Percentiles rank a stretch among this genome's conserved stretches.
Evolutionary conservation across 2,113 vertebrate genomes (phyloP).

Genomic region (Eupsittula cactorum): DNA sequence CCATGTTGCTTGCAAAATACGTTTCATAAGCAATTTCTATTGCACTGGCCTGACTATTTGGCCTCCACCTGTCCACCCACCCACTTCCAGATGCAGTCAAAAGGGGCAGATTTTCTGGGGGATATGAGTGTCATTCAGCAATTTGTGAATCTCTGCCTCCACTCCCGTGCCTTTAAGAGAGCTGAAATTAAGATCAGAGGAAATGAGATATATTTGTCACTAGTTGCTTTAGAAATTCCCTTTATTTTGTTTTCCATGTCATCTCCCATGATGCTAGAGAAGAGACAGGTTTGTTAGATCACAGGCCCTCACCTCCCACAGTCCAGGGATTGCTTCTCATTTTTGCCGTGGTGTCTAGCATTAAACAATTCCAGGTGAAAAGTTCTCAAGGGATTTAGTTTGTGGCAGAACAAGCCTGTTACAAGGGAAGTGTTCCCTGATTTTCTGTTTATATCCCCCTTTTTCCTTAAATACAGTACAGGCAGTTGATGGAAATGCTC

Average conservation of each 20-base stretch:
- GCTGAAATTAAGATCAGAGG: background rate
- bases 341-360: background rate
- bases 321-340: background rate
- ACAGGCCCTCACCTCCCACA: background rate
- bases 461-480: background rate
- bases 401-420: background rate
- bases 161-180: background rate
- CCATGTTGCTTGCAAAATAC: background rate
- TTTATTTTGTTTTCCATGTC: background rate
- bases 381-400: background rate
- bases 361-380: slow-evolving; percentile 37
- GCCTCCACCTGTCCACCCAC: background rate
- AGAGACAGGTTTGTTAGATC: background rate
- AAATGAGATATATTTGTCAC: background rate
- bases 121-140: background rate
- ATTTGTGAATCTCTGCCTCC: background rate
- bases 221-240: background rate
- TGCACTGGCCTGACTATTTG: background rate
- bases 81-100: background rate
- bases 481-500: background rate
- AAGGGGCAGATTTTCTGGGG: background rate
- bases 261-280: background rate
- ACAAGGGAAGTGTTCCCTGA: background rate
- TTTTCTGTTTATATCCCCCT: background rate
- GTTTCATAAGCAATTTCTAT: background rate